Conservation (phyloP, 2,113 vertebrate species). For the Asarcornis scutulata region DNA sequence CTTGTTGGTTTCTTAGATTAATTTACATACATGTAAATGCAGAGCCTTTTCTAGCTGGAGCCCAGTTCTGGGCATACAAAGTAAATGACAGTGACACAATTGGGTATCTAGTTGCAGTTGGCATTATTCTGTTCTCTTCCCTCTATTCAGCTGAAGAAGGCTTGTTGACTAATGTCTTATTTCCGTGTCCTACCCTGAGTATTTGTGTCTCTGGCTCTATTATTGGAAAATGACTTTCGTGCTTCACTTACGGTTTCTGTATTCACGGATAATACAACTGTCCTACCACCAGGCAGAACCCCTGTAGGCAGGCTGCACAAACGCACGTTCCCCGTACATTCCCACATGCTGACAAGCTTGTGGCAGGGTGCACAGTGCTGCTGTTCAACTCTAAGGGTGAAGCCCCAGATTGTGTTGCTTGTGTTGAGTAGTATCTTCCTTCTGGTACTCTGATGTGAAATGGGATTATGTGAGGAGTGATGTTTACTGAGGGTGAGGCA, state of each 20-base stretch:
- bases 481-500: neutral
- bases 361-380: neutral
- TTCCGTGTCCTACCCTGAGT: neutral
- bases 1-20: neutral
- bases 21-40: neutral
- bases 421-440: neutral
- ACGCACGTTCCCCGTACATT: neutral
- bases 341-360: neutral
- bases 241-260: neutral
- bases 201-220: neutral
- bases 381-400: neutral
- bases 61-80: neutral
- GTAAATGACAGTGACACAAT: neutral
- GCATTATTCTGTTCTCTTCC: neutral
- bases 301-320: neutral
- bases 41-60: neutral
- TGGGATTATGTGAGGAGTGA: accelerated
- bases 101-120: neutral
- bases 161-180: neutral
- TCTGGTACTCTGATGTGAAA: neutral
- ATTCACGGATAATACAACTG: neutral
- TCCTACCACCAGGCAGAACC: neutral
- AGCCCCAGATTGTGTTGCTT: neutral
- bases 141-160: neutral
- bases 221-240: neutral